These are phyloP conservation scores for Coenonympha glycerion DNA, from an alignment of 2,888 invertebrate genomes.

Conservation along the genomic window DNA sequence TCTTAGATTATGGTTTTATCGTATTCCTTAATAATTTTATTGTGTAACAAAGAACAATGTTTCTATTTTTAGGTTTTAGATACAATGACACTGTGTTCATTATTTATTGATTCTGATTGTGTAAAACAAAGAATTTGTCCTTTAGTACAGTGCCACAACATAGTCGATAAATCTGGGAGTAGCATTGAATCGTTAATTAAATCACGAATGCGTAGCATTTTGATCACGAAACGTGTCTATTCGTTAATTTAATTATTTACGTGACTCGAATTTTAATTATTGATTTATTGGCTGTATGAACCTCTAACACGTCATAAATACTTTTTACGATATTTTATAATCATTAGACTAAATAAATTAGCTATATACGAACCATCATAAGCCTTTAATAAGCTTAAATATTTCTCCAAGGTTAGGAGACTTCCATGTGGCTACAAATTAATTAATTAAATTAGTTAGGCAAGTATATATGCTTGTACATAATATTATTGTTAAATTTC, in stretches of 20 bases:
- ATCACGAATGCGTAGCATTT: conserved; percentile 5
- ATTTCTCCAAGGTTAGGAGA: too few species aligned
- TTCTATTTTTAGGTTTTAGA: conserved; percentile 40
- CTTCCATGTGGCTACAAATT: too few species aligned
- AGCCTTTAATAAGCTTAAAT: too few species aligned
- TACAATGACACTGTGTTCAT: conserved; percentile 48
- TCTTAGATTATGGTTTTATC: conserved; percentile 36
- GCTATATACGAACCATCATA: too few species aligned
- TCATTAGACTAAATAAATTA: too few species aligned
- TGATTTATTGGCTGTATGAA: not conserved
- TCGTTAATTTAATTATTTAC: conserved; percentile 5
- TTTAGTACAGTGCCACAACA: conserved; percentile 33
- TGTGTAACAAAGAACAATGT: conserved; percentile 37
- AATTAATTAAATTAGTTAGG: too few species aligned
- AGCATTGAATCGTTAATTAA: conserved; percentile 15
- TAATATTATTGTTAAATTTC: too few species aligned
- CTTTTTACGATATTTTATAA: too few species aligned
- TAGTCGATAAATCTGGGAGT: conserved; percentile 12
- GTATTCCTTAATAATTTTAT: conserved; percentile 53
- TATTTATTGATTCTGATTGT: conserved; percentile 56
- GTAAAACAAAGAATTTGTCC: conserved; percentile 39
- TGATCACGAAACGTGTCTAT: conserved; percentile 1
- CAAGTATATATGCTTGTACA: too few species aligned
- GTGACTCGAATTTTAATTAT: conserved; percentile 9
- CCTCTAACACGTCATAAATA: not conserved